phyloP scores from a whole-genome alignment of 2,113 vertebrate species.

The Lichenostomus cassidix region DNA sequence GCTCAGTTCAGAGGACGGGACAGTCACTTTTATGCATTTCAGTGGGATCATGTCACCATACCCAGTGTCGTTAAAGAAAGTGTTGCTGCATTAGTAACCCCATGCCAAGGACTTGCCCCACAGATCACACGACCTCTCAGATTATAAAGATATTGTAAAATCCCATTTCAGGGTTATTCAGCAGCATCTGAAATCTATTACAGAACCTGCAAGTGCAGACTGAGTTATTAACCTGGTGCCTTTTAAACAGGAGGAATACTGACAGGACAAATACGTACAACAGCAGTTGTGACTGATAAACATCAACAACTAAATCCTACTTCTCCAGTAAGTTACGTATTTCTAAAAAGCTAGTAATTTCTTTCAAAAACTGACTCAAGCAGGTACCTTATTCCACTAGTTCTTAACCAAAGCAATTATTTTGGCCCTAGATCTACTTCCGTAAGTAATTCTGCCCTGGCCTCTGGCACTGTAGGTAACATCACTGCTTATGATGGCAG shows the following conservation, averaged over 20 bases:
- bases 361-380: neutral
- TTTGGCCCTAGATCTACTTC: neutral
- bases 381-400: neutral
- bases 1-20: neutral
- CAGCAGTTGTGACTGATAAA: neutral
- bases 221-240: neutral
- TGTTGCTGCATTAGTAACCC: neutral
- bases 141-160: neutral
- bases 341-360: neutral
- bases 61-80: neutral
- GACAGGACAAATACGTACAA: neutral
- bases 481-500: neutral
- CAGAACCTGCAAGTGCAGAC: neutral
- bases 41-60: neutral
- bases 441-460: neutral
- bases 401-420: neutral
- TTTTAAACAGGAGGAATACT: neutral
- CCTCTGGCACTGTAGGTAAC: neutral
- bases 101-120: fast-evolving
- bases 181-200: neutral
- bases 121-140: neutral
- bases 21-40: neutral
- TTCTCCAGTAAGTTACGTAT: neutral
- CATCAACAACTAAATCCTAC: neutral
- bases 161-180: neutral